phyloP scores from a whole-genome alignment of 1,140 invertebrate species.

The Prorops nasuta region DNA sequence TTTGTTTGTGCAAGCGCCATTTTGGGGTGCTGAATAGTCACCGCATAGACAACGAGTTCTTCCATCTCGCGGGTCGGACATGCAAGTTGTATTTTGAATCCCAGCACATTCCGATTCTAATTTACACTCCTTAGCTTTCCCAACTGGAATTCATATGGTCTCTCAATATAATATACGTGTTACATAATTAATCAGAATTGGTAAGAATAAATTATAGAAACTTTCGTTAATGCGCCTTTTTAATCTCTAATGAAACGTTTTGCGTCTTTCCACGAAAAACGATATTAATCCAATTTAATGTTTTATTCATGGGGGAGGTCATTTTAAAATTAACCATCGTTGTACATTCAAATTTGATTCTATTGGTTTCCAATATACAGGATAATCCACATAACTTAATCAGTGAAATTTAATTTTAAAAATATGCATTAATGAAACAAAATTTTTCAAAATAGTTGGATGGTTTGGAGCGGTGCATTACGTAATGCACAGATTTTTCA shows the following conservation, averaged over 20 bases:
- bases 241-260: not conserved
- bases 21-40: conserved; percentile 63
- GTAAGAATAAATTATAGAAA: not conserved
- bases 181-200: conserved; percentile 1
- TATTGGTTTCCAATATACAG: too few relatives aligned
- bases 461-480: too few relatives aligned
- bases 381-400: too few relatives aligned
- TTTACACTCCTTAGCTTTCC: conserved; percentile 62
- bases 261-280: not conserved
- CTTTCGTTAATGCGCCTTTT: not conserved
- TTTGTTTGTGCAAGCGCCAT: conserved; percentile 63
- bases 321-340: not conserved
- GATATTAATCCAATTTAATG: not conserved
- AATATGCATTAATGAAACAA: too few relatives aligned
- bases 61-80: conserved; percentile 61
- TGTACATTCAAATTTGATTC: too few relatives aligned
- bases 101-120: conserved; percentile 63
- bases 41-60: conserved; percentile 65
- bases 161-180: too few relatives aligned
- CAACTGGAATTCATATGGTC: conserved; percentile 44
- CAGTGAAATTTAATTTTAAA: too few relatives aligned
- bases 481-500: too few relatives aligned
- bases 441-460: too few relatives aligned
- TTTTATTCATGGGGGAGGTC: not conserved
- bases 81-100: conserved; percentile 65